A percentile compares a stretch with the other conserved stretches of the same genome.
These are phyloP conservation scores for Pluvianellus socialis DNA, from an alignment of 2,113 vertebrate species.

Conservation along the genomic window DNA sequence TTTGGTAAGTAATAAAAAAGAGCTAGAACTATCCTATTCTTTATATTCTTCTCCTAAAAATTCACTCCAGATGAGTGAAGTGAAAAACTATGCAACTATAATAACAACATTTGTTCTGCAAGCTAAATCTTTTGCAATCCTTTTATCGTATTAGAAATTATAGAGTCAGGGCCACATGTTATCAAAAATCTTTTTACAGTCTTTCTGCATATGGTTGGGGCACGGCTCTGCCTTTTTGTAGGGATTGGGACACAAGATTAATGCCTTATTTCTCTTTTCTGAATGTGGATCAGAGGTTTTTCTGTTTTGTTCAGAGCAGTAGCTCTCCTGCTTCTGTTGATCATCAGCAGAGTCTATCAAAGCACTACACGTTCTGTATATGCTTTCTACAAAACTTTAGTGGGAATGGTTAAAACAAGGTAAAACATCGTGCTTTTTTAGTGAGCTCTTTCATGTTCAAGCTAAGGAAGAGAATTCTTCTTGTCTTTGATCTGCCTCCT, in stretches of 20 bases:
- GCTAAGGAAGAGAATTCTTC: neutral
- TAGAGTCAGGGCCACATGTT: neutral
- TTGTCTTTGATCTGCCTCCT: neutral
- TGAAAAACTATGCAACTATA: neutral
- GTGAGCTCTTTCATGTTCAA: neutral
- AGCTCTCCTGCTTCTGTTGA: neutral
- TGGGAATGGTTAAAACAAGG: neutral
- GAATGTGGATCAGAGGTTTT: neutral
- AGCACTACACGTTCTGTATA: neutral
- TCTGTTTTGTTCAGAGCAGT: neutral
- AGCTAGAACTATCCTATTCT: neutral
- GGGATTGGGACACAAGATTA: neutral
- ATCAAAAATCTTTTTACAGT: neutral
- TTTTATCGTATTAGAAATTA: neutral
- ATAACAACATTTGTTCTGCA: neutral
- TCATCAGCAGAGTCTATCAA: neutral
- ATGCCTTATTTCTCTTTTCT: neutral
- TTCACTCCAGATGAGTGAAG: neutral
- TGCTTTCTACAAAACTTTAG: neutral
- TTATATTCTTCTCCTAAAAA: neutral
- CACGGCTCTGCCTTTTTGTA: neutral
- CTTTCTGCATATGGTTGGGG: neutral
- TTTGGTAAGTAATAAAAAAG: neutral
- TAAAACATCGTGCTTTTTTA: neutral
- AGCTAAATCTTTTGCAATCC: neutral